Evolutionary conservation across 2,113 vertebrate species (phyloP), one percentile per base, ranked within the genome.

Genomic region (Microcebus murinus): DNA sequence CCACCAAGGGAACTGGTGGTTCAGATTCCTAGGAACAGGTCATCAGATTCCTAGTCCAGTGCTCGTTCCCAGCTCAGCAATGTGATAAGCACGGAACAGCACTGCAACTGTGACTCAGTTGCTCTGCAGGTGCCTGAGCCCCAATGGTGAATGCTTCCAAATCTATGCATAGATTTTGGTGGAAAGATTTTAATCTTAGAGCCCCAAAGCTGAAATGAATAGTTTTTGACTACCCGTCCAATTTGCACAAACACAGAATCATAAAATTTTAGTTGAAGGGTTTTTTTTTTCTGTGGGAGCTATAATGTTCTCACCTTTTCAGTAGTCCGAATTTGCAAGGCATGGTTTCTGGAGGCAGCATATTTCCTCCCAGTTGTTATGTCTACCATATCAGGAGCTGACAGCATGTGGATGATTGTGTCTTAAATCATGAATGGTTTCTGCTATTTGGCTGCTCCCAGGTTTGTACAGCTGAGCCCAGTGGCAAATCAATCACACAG

Each of bases 381-480:
- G 50, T 42, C 81, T 93, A 20, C 36, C 76, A 1, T 94, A 95
- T 94, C 31, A 65, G 77, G 14, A 93, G 68, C 88, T 85, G 82
- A 94, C 50, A 86, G 55, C 45, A 29, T 65, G 42, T 77, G 88
- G 55, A 95, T 92, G 91, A 85, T 55, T 92, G 80, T 84, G 21
- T 97, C 67, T 97, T 96, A 80, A 94, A 77, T n/a, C 90, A 77
- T 82, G 59, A 96, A 31, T 85, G 21, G 31, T 94, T 90, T 92
- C 81, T 96, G 80, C 68, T 80, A 0, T 96, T 93, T 93, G 73
- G 18, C 68, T 65, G 61, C 88, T 94, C 14, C 57, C 50, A 63
- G 93, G 59, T 95, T 73, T 90, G 59, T 80, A 84, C n/a, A 91
- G 87, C 92, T 91, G 80, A 94, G 61, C 79, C 45, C 34, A 71